These are phyloP conservation scores for Notarius quadriscutis DNA, from an alignment of 2,113 vertebrate species.

Conservation along the genomic window DNA sequence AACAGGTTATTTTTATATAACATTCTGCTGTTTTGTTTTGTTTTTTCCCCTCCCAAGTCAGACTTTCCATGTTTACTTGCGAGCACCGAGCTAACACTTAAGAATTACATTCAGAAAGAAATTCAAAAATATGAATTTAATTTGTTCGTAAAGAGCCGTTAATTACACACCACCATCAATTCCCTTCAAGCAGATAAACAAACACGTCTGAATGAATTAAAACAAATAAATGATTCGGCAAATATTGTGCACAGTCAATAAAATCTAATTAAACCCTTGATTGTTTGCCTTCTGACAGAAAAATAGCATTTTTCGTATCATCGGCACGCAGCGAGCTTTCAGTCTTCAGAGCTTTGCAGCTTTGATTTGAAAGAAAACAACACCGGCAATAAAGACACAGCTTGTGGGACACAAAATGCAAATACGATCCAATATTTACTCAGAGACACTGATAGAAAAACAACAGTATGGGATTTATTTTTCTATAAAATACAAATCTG, in stretches of 20 bases:
- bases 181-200: slow-evolving; percentile 16
- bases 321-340: slow-evolving; percentile 27
- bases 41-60: not conserved
- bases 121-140: slow-evolving; percentile 26
- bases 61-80: not conserved
- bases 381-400: not conserved
- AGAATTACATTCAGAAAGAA: slow-evolving; percentile 18
- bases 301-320: slow-evolving; percentile 36
- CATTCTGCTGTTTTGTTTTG: not conserved
- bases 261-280: slow-evolving; percentile 32
- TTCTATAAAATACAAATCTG: not conserved
- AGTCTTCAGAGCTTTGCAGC: slow-evolving; percentile 4
- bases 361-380: slow-evolving; percentile 24
- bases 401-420: slow-evolving; percentile 7
- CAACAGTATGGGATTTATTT: slow-evolving; percentile 8
- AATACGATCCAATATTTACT: slow-evolving; percentile 26
- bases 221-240: slow-evolving; percentile 38
- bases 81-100: slow-evolving; percentile 21
- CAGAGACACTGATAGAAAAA: slow-evolving; percentile 3
- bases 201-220: slow-evolving; percentile 22
- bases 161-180: slow-evolving; percentile 19
- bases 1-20: not conserved
- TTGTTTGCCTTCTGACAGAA: slow-evolving; percentile 44
- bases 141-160: slow-evolving; percentile 18
- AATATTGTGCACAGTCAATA: slow-evolving; percentile 23